Percentiles rank a stretch among this genome's conserved stretches.
phyloP scores from a whole-genome alignment of 1,140 invertebrate genomes.

The Oppia nitens region DNA sequence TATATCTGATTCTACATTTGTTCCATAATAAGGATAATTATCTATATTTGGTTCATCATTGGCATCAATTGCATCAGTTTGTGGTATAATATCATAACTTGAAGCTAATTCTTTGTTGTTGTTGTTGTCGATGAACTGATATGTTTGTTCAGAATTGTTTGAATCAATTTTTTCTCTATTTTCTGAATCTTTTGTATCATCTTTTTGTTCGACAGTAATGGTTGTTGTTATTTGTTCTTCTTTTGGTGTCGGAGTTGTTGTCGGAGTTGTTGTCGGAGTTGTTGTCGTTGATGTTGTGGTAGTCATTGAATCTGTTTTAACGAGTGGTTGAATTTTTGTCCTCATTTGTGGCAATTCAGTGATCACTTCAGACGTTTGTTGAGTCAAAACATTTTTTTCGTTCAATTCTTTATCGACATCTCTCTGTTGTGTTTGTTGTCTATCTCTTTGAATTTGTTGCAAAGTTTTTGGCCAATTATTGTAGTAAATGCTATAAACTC shows the following conservation, averaged over 20 bases:
- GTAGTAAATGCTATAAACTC: too few species aligned
- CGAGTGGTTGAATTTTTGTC: too few species aligned
- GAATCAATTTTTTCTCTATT: not conserved
- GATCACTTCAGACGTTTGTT: too few species aligned
- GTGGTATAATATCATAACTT: not conserved
- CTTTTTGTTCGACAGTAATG: too few species aligned
- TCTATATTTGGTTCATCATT: not conserved
- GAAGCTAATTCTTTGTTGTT: too few species aligned
- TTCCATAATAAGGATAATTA: not conserved
- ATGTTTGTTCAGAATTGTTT: not conserved
- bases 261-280: not conserved
- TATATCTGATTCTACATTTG: not conserved
- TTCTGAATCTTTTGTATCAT: not conserved
- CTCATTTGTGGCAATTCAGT: too few species aligned
- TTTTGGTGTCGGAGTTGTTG: not conserved
- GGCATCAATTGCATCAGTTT: not conserved
- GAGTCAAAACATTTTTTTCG: too few species aligned
- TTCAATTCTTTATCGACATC: too few species aligned
- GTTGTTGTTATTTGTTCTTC: too few species aligned
- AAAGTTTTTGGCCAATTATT: too few species aligned
- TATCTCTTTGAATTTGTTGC: not conserved
- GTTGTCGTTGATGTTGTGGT: not conserved
- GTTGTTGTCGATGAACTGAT: too few species aligned
- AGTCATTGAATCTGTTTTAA: too few species aligned
- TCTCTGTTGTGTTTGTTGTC: not conserved